Evolutionary conservation across 2,113 vertebrate genomes (phyloP), one percentile per base, ranked within the genome.

Genomic region (Neogobius melanostomus): DNA sequence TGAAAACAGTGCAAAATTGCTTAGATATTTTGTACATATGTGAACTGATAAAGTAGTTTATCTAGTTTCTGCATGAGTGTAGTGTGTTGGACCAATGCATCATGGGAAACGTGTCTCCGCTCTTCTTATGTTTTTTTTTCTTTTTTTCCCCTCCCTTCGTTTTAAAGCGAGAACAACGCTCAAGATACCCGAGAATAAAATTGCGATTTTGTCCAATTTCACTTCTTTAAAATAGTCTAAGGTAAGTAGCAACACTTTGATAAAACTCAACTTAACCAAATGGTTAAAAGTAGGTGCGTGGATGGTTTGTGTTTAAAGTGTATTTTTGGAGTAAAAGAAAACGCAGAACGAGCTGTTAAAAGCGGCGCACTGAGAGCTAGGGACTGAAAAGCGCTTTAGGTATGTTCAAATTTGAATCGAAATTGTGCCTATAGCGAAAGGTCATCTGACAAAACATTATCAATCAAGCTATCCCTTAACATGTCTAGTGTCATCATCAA

Each of bases 101-200:
- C 69, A 86, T 90, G 90, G 90, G 90, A 86, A 90, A 89, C 77
- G 86, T 84, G 84, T 86, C 80, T 85, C 82, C 84, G 83, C 76
- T 87, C 70, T 52, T 88, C 77, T 77, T 87, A 75, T 87, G 83
- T 85, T 90, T 83, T 87, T 88, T 82, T 56, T 71, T 36, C 28
- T 36, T 36, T 36, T 86, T 88, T 87, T 87, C 71, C 42, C 75
- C 82, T 81, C 71, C 87, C 83, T 87, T 85, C 81, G 67, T 90
- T 88, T 88, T 90, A 89, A 86, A 65, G 85, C 74, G 90, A 88
- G 87, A 90, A 90, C 90, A 90, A 90, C 88, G 88, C 89, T 87
- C 88, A 74, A 81, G 72, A 82, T 66, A 86, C 81, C 74, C 77
- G 75, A 90, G 68, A 89, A 75, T 71, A 81, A 70, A 21, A 72